Evolutionary conservation across 2,888 invertebrate genomes (phyloP).

Genomic region (Tuberolachnus salignus): DNA sequence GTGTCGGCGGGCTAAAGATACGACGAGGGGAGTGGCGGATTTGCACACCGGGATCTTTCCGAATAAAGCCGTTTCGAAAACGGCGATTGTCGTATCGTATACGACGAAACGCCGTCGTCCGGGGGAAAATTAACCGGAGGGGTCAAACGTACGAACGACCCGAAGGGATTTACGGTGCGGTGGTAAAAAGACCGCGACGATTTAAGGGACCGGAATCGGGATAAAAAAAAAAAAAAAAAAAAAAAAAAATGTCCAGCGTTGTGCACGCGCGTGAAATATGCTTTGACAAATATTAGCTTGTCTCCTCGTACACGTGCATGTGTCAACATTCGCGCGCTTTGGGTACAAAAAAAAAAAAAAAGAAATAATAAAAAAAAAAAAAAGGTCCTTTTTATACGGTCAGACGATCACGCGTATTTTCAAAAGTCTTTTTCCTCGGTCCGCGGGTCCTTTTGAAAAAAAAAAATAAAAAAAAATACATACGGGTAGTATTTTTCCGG

Average conservation of each 20-base stretch:
- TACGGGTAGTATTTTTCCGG: slow-evolving; percentile 15
- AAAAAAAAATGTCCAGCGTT: background rate
- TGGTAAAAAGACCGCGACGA: slow-evolving; percentile 8
- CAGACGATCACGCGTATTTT: slow-evolving; percentile 49
- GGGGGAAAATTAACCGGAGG: slow-evolving; percentile 6
- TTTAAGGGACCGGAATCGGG: slow-evolving; percentile 15
- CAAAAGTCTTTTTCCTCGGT: slow-evolving; percentile 40
- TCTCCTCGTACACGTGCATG: slow-evolving; percentile 10
- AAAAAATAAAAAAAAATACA: background rate
- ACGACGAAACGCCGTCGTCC: background rate
- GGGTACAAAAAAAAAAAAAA: background rate
- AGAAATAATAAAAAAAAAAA: too few relatives aligned
- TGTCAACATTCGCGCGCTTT: slow-evolving; percentile 28
- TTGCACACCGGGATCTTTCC: background rate
- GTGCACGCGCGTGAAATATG: slow-evolving; percentile 50
- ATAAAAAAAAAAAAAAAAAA: background rate
- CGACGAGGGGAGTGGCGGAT: background rate
- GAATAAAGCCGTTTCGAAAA: background rate
- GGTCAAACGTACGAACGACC: slow-evolving; percentile 39
- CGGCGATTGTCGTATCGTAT: background rate
- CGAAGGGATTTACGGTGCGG: slow-evolving; percentile 7
- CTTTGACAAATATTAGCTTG: slow-evolving; percentile 55
- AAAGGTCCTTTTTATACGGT: slow-evolving; percentile 43
- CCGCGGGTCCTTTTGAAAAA: background rate
- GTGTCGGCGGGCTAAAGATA: too few relatives aligned